Evolutionary conservation across 1,140 invertebrate species (phyloP).

Genomic region (Heliconius melpomene): DNA sequence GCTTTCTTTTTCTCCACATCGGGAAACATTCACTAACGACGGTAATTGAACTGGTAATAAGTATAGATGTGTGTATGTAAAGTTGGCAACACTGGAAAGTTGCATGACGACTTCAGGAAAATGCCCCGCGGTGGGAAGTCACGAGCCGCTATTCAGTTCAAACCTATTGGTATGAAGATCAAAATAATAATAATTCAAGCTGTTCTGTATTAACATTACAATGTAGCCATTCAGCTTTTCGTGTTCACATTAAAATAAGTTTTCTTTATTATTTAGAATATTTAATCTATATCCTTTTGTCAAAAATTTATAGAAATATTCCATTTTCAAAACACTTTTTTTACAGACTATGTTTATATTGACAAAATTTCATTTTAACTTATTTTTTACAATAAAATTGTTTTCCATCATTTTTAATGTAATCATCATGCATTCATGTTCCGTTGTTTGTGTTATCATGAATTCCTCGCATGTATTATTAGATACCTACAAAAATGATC

Average conservation of each 20-base stretch:
- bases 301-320: no score
- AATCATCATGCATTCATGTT: slow-evolving; percentile 5
- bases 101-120: slow-evolving; percentile 55
- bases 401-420: background rate
- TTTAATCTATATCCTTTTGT: background rate
- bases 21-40: slow-evolving; percentile 36
- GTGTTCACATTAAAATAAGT: background rate
- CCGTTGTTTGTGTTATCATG: slow-evolving; percentile 18
- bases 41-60: slow-evolving; percentile 45
- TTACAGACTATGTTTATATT: no score
- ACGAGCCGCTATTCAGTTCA: slow-evolving; percentile 61
- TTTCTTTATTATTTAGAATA: background rate
- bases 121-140: slow-evolving; percentile 60
- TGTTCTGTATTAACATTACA: background rate
- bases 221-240: background rate
- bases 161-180: slow-evolving; percentile 49
- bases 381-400: background rate
- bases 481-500: slow-evolving; percentile 25
- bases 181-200: slow-evolving; percentile 27
- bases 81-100: slow-evolving; percentile 62
- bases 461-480: background rate
- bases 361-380: background rate
- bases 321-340: no score
- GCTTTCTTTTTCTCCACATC: slow-evolving; percentile 33
- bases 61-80: slow-evolving; percentile 35